Base-by-base conservation (phyloP, 2,888 invertebrate genomes). In the Rhamnusium bicolor region DNA sequence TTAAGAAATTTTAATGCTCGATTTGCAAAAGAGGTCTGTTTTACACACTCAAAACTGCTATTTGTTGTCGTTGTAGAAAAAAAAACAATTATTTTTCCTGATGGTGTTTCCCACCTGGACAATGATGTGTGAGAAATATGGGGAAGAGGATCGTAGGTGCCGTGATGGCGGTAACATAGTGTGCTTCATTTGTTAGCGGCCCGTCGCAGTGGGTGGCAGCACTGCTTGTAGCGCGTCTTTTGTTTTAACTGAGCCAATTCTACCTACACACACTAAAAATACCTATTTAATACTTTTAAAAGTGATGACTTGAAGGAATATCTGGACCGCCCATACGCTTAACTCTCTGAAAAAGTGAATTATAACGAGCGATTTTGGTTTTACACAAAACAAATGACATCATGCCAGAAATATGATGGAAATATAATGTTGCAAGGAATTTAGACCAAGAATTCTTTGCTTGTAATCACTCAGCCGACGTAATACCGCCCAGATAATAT, bases 121-220 rank as follows among this genome's bases (percentile, higher is more conserved):
- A 58, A 71, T 71, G 71, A 71, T 65, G 56, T 47, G 71, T 66
- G 69, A 73, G 71, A 77, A 77, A 74, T 62, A 68, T 71, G 73
- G 71, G 73, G 73, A 67, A 66, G 71, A 75, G 74, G 71, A 76
- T 71, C 72, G 60, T 79, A 80, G 80, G 82, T 80, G 82, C 81
- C 81, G 75, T 74, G 76, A 77, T 81, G 82, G 81, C 82, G 81
- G 82, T 80, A 78, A 72, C 77, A 75, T 76, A 72, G 77, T 74
- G 77, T 62, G 79, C 74, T 80, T 76, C 81, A 80, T 81, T 81
- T 82, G 81, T 82, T 82, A 78, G 74, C 71, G 77, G 79, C 65
- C 75, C 58, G 73, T 74, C 82, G 67, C 82, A 75, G 81, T 82
- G 80, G 82, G 82, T 82, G 82, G 82, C 77, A 80, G 79, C 80